Evolutionary conservation across 1,140 invertebrate species (phyloP).

Genomic region (Ooceraea biroi): DNA sequence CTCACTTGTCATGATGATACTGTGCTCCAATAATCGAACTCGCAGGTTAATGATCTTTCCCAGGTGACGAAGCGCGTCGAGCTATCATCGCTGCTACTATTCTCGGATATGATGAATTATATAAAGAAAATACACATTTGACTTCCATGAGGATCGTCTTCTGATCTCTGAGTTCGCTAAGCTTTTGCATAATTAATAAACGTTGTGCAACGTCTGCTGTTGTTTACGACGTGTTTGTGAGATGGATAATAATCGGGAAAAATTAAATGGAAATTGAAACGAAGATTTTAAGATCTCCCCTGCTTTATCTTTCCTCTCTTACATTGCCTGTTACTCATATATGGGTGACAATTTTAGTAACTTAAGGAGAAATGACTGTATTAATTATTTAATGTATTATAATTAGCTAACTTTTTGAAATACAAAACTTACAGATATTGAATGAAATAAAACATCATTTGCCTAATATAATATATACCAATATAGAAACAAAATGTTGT

Average conservation of each 20-base stretch:
- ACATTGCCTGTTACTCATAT: too few relatives aligned
- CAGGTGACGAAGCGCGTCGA: slow-evolving; percentile 24
- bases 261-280: too few relatives aligned
- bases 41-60: slow-evolving; percentile 13
- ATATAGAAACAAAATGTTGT: too few relatives aligned
- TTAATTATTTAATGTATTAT: too few relatives aligned
- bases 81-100: not conserved
- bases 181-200: not conserved
- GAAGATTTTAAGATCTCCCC: not conserved
- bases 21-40: not conserved
- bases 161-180: not conserved
- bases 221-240: not conserved
- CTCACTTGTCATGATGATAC: slow-evolving; percentile 30
- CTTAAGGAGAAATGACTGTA: too few relatives aligned
- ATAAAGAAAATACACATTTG: not conserved
- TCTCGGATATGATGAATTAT: not conserved
- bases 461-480: too few relatives aligned
- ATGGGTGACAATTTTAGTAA: too few relatives aligned
- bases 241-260: too few relatives aligned
- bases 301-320: too few relatives aligned
- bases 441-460: too few relatives aligned
- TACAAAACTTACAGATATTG: not conserved
- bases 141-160: not conserved
- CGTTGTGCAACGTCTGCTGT: not conserved
- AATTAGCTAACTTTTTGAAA: too few relatives aligned